Conservation (phyloP, 2,888 invertebrate species). For the Ctenicera cuprea region DNA sequence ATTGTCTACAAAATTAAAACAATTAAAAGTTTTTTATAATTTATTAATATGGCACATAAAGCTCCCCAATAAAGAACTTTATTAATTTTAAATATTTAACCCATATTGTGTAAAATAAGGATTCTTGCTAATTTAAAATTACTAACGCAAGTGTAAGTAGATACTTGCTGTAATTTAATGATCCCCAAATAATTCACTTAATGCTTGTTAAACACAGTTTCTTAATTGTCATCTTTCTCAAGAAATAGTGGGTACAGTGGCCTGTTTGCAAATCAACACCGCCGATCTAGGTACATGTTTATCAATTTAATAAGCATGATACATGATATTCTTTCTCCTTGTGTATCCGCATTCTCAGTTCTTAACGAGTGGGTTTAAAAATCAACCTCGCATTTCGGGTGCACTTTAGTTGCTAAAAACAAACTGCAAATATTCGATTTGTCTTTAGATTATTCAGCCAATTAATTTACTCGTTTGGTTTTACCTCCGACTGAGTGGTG, state of each 20-base stretch:
- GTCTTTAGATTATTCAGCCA: neutral
- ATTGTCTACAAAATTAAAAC: too few relatives aligned
- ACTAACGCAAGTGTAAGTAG: neutral
- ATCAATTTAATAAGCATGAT: slow-evolving; percentile 34
- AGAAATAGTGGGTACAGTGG: slow-evolving; percentile 26
- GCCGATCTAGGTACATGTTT: slow-evolving; percentile 31
- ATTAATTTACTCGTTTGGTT: neutral
- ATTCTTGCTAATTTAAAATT: too few relatives aligned
- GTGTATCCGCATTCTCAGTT: slow-evolving; percentile 32
- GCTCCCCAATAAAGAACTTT: too few relatives aligned
- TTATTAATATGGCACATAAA: too few relatives aligned
- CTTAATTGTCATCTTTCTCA: slow-evolving; percentile 26
- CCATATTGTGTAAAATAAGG: too few relatives aligned
- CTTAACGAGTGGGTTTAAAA: slow-evolving; percentile 27
- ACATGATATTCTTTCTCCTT: slow-evolving; percentile 29
- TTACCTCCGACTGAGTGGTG: neutral
- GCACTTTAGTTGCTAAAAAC: neutral
- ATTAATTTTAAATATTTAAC: too few relatives aligned
- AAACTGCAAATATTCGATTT: neutral
- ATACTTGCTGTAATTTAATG: neutral
- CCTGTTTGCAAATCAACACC: slow-evolving; percentile 32
- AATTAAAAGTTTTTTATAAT: too few relatives aligned
- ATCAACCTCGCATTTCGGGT: slow-evolving; percentile 16
- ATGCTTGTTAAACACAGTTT: slow-evolving; percentile 5
- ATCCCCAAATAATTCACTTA: neutral